Evolutionary conservation across 2,888 invertebrate species (phyloP).

Genomic region (Leptopterna dolabrata): DNA sequence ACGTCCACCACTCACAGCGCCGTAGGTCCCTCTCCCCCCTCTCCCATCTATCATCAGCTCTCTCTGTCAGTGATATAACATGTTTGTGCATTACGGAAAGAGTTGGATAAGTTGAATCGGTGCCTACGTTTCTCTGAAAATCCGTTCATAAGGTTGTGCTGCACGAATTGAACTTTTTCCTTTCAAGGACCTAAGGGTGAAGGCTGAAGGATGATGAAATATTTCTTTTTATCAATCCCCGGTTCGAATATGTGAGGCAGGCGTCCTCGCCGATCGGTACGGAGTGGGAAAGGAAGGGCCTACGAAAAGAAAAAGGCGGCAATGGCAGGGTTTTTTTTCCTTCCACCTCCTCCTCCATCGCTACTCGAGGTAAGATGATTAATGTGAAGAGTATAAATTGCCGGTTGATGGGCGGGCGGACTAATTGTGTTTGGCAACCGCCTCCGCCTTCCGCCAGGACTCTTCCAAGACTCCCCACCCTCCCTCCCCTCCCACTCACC

Average conservation of each 20-base stretch:
- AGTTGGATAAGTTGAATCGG: too few species aligned
- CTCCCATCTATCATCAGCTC: too few species aligned
- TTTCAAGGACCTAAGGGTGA: background rate
- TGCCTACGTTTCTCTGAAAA: too few species aligned
- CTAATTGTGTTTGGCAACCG: constrained; percentile 51
- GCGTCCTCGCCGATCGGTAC: too few species aligned
- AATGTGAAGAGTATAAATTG: constrained; percentile 48
- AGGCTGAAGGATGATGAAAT: background rate
- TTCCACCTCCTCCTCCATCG: background rate
- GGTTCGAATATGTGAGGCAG: background rate
- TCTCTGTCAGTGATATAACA: too few species aligned
- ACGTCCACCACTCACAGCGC: too few species aligned
- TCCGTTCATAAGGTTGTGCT: too few species aligned
- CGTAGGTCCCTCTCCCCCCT: too few species aligned
- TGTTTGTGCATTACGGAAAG: too few species aligned
- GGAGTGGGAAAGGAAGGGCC: too few species aligned
- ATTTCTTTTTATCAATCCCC: background rate
- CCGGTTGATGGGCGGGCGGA: constrained; percentile 48
- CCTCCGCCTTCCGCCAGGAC: constrained; percentile 6
- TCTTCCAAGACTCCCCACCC: background rate
- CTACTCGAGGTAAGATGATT: constrained; percentile 41
- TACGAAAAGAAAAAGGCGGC: background rate
- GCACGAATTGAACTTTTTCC: too few species aligned
- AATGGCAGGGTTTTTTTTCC: background rate
- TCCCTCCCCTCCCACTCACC: background rate